Percentiles rank a stretch among this genome's conserved stretches.
These are phyloP conservation scores for Drosophila infuscata DNA, from an alignment of 2,888 invertebrate species.

Conservation along the genomic window DNA sequence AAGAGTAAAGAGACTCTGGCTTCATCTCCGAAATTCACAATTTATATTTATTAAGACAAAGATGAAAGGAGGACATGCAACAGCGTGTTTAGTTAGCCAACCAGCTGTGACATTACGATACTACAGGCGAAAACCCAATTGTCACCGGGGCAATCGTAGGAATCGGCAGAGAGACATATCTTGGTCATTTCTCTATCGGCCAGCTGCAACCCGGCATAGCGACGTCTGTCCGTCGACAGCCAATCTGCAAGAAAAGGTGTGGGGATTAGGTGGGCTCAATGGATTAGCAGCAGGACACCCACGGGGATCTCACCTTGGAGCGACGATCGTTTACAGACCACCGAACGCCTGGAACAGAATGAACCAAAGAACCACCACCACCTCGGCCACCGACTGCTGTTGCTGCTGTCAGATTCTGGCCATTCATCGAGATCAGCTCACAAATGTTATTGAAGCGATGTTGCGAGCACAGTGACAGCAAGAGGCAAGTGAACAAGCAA, in stretches of 20 bases:
- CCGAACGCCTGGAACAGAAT: constrained; percentile 37
- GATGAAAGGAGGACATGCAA: not conserved
- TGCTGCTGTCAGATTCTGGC: not conserved
- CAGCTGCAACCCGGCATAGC: constrained; percentile 47
- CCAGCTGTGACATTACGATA: not conserved
- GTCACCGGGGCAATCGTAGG: not conserved
- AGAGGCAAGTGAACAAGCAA: not conserved
- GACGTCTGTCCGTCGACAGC: constrained; percentile 44
- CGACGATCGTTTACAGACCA: constrained; percentile 23
- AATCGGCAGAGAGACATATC: constrained; percentile 29
- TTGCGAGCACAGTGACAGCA: constrained; percentile 26
- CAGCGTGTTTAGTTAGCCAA: not conserved
- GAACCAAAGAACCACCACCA: constrained; percentile 9
- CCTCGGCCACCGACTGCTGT: not conserved
- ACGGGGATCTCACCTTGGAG: constrained; percentile 47
- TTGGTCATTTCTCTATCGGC: constrained; percentile 50
- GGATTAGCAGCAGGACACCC: constrained; percentile 27
- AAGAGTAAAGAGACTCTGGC: constrained; percentile 17
- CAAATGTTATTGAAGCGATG: constrained; percentile 60
- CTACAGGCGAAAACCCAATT: not conserved
- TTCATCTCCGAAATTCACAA: constrained; percentile 6
- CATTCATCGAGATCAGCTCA: constrained; percentile 43
- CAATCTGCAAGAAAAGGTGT: constrained; percentile 48
- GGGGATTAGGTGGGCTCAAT: too few species aligned
- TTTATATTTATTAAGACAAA: constrained; percentile 11